Conservation (phyloP, 2,888 invertebrate genomes). For the Ectobius pallidus region DNA sequence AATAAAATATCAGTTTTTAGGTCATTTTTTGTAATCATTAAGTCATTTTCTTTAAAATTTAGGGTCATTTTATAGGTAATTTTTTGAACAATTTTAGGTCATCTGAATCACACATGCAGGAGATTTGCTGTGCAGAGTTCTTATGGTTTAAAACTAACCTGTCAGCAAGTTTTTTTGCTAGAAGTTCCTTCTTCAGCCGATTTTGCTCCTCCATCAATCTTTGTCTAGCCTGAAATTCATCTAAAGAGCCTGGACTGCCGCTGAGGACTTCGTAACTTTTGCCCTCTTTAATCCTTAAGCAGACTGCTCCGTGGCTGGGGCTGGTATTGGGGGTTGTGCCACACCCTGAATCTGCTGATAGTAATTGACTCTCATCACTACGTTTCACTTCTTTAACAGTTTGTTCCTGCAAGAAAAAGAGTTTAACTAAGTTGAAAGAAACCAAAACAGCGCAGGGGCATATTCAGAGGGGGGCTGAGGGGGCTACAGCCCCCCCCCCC, state of each 20-base stretch:
- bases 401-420: background rate
- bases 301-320: slow-evolving; percentile 41
- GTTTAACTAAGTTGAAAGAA: background rate
- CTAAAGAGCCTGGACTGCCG: slow-evolving; percentile 48
- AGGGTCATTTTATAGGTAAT: too few species aligned
- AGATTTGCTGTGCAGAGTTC: too few species aligned
- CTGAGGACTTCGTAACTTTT: slow-evolving; percentile 41
- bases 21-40: too few species aligned
- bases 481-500: too few species aligned
- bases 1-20: too few species aligned
- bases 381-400: too few species aligned
- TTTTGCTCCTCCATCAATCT: slow-evolving; percentile 82
- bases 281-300: slow-evolving; percentile 43
- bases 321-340: slow-evolving; percentile 24
- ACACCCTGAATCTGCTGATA: slow-evolving; percentile 27
- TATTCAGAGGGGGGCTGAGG: too few species aligned
- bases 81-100: too few species aligned
- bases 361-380: slow-evolving; percentile 22
- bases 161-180: slow-evolving; percentile 74
- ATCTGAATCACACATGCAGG: too few species aligned
- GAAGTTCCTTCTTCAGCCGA: slow-evolving; percentile 73
- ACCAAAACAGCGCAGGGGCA: background rate
- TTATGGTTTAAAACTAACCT: too few species aligned
- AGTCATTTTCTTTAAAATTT: too few species aligned
- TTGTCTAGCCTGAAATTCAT: slow-evolving; percentile 72